Conservation (phyloP, 64 coral and sea anemone species). For the Montipora sp. region DNA sequence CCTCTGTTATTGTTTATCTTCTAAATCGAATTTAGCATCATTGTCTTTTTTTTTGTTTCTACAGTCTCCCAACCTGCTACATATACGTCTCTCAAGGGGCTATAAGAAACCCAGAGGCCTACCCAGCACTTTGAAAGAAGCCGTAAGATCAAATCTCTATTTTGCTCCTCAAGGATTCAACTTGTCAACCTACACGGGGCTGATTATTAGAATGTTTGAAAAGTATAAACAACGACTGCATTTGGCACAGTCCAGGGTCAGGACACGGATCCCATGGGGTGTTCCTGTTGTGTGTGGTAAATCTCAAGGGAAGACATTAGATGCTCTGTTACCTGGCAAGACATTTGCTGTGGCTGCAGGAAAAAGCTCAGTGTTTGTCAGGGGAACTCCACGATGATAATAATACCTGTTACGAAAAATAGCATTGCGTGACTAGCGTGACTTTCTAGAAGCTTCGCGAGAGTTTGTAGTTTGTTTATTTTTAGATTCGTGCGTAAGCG, state of each 20-base stretch:
- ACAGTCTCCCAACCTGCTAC: not conserved
- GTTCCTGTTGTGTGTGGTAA: not conserved
- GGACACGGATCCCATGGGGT: slow-evolving; percentile 11
- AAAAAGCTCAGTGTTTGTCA: not conserved
- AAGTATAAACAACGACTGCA: slow-evolving; percentile 5
- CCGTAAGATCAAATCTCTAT: slow-evolving; percentile 3
- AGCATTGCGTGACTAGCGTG: too few relatives aligned
- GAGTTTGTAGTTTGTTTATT: too few relatives aligned
- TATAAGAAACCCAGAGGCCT: slow-evolving; percentile 8
- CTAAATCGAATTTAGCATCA: too few relatives aligned
- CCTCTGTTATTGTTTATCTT: too few relatives aligned
- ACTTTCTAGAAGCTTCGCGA: too few relatives aligned
- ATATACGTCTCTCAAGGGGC: not conserved
- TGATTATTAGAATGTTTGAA: slow-evolving; percentile 43
- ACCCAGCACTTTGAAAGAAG: slow-evolving; percentile 2
- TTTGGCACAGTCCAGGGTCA: slow-evolving; percentile 2
- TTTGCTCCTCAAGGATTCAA: slow-evolving; percentile 21
- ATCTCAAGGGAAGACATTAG: not conserved
- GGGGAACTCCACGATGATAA: not conserved
- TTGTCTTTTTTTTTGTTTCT: not conserved
- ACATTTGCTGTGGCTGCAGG: not conserved
- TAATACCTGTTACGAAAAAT: too few relatives aligned
- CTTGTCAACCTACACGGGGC: not conserved
- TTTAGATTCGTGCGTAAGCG: too few relatives aligned
- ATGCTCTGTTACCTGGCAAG: not conserved